Percentiles rank a stretch among this genome's conserved stretches.
Conservation (phyloP, 2,888 invertebrate species). For the Sceliomorpha sp. region DNA sequence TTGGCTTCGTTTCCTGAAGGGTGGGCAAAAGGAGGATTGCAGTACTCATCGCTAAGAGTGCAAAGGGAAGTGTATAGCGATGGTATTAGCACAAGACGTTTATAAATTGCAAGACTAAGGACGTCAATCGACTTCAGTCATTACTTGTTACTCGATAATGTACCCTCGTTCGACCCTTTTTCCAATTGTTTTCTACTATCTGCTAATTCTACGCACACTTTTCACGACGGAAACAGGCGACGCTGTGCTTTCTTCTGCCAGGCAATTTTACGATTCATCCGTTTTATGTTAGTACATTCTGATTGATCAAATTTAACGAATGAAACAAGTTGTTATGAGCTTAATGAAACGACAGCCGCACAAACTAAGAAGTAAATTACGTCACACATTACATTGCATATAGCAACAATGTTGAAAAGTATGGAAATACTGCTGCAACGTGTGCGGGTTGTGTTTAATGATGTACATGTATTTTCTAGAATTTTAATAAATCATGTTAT, state of each 20-base stretch:
- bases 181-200: constrained; percentile 3
- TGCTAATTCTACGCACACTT: neutral
- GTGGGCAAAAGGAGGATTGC: constrained; percentile 15
- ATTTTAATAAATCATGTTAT: constrained; percentile 68
- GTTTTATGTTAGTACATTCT: too few relatives aligned
- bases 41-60: constrained; percentile 50
- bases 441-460: constrained; percentile 59
- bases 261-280: too few relatives aligned
- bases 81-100: constrained; percentile 47
- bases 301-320: too few relatives aligned
- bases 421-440: constrained; percentile 69
- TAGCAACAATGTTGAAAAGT: too few relatives aligned
- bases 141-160: constrained; percentile 23
- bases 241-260: neutral
- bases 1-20: constrained; percentile 76
- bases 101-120: constrained; percentile 28
- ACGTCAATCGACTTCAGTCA: constrained; percentile 32
- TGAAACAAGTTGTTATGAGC: too few relatives aligned
- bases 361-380: too few relatives aligned
- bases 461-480: constrained; percentile 73
- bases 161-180: constrained; percentile 26
- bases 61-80: constrained; percentile 39
- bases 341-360: too few relatives aligned
- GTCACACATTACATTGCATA: too few relatives aligned
- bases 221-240: neutral